A percentile compares a stretch with the other conserved stretches of the same genome.
phyloP scores from a whole-genome alignment of 2,797 vertebrate species.

The Siniperca undulata region DNA sequence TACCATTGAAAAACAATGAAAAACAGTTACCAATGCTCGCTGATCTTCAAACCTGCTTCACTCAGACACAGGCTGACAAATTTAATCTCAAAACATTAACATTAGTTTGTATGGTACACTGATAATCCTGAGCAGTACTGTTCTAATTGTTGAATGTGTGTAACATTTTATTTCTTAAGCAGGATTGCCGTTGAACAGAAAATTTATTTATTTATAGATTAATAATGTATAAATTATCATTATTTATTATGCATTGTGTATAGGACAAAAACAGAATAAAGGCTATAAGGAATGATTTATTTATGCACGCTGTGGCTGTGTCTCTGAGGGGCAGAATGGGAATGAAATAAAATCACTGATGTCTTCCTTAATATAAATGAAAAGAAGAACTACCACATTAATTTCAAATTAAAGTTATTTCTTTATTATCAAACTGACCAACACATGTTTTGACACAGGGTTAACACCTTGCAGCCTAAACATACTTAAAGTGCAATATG shows the following conservation, averaged over 20 bases:
- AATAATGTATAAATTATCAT: slow-evolving; percentile 42
- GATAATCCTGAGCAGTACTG: neutral
- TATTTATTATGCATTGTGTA: slow-evolving; percentile 48
- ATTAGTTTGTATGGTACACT: neutral
- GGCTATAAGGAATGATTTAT: slow-evolving; percentile 44
- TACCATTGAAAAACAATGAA: neutral
- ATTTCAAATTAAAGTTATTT: neutral
- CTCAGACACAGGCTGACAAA: neutral
- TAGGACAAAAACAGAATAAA: slow-evolving; percentile 18
- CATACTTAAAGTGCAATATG: neutral
- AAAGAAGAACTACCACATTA: neutral
- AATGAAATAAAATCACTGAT: slow-evolving; percentile 14
- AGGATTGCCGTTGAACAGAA: neutral
- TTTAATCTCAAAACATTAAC: neutral
- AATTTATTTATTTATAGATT: slow-evolving; percentile 29
- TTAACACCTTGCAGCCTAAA: neutral
- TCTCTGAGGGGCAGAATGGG: slow-evolving; percentile 9
- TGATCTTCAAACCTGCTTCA: neutral
- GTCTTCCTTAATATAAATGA: slow-evolving; percentile 19
- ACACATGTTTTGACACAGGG: neutral
- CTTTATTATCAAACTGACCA: neutral
- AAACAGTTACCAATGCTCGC: neutral
- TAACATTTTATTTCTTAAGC: neutral
- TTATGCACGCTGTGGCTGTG: slow-evolving; percentile 23
- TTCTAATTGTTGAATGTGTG: neutral